These are phyloP conservation scores for Hippocampus abdominalis DNA, from an alignment of 2,113 vertebrate species.

Conservation along the genomic window DNA sequence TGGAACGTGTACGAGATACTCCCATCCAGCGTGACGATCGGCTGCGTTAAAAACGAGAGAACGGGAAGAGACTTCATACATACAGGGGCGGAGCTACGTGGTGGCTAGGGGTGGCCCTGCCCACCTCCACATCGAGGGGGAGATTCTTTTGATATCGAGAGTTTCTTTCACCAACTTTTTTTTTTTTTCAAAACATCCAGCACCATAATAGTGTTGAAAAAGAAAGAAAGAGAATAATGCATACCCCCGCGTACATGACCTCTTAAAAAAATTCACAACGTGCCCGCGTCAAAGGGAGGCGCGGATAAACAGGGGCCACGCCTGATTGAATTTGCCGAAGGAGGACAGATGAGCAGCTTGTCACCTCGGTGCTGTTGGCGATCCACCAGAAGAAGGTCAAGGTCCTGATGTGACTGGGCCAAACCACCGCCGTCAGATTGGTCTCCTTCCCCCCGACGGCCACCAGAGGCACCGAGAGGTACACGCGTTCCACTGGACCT, in stretches of 20 bases:
- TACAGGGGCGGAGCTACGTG: neutral
- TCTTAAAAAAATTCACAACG: no score
- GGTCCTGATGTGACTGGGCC: constrained; percentile 85
- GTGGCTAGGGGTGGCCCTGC: no score
- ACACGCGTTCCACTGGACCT: constrained; percentile 89
- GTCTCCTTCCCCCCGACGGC: constrained; percentile 83
- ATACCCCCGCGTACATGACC: neutral
- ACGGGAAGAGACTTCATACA: constrained; percentile 28
- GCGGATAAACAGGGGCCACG: neutral
- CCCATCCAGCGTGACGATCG: constrained; percentile 90
- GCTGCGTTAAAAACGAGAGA: constrained; percentile 72
- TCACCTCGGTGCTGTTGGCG: constrained; percentile 91
- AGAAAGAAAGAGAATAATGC: no score
- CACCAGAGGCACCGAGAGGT: constrained; percentile 86
- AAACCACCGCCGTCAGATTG: constrained; percentile 87
- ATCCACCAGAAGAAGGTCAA: constrained; percentile 97
- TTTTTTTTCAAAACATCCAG: no score
- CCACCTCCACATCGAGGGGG: no score
- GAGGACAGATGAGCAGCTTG: constrained; percentile 14
- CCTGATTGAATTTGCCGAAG: neutral
- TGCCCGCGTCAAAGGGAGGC: neutral
- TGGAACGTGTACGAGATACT: constrained; percentile 82
- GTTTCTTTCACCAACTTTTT: no score
- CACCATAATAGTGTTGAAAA: no score
- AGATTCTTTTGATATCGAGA: no score